Conservation (phyloP, 30 jellyfish, hydroid and myxozoan genomes). For the Hydractinia echinata region DNA sequence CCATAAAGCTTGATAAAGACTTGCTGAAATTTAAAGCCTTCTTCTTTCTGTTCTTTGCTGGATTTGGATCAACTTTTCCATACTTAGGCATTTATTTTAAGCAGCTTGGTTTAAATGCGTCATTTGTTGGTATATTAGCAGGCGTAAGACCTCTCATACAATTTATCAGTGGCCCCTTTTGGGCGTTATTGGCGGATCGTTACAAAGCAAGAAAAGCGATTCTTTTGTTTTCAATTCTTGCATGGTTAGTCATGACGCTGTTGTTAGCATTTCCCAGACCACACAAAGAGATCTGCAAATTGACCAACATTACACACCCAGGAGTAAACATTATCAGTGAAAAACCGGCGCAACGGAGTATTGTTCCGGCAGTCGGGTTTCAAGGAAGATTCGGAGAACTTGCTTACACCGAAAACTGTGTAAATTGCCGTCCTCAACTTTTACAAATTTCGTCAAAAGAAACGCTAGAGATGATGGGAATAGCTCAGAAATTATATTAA, state of each 20-base stretch:
- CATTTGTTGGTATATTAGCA: slow-evolving; percentile 90
- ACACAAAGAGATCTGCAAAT: slow-evolving; percentile 63
- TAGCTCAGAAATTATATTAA: not conserved
- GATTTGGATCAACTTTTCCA: slow-evolving; percentile 97
- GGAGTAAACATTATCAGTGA: not conserved
- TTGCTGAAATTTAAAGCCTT: slow-evolving; percentile 60
- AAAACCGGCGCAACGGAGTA: slow-evolving; percentile 11
- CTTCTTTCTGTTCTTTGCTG: slow-evolving; percentile 86
- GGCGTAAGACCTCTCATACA: slow-evolving; percentile 98
- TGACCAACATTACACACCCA: slow-evolving; percentile 43
- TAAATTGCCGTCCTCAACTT: slow-evolving; percentile 13
- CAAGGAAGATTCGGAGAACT: slow-evolving; percentile 47
- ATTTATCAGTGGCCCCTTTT: slow-evolving; percentile 96
- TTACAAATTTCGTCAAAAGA: not conserved
- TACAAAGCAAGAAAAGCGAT: slow-evolving; percentile 75
- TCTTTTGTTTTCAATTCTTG: slow-evolving; percentile 74
- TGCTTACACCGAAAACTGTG: slow-evolving; percentile 29
- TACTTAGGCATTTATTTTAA: slow-evolving; percentile 89
- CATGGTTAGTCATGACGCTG: slow-evolving; percentile 97
- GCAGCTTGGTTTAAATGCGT: slow-evolving; percentile 93
- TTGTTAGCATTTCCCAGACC: slow-evolving; percentile 96
- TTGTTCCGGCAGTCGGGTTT: slow-evolving; percentile 29
- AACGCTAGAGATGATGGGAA: not conserved
- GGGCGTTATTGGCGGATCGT: slow-evolving; percentile 94
- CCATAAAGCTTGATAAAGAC: slow-evolving; percentile 58